phyloP scores from a whole-genome alignment of 2,113 vertebrate genomes.

The Meles meles region DNA sequence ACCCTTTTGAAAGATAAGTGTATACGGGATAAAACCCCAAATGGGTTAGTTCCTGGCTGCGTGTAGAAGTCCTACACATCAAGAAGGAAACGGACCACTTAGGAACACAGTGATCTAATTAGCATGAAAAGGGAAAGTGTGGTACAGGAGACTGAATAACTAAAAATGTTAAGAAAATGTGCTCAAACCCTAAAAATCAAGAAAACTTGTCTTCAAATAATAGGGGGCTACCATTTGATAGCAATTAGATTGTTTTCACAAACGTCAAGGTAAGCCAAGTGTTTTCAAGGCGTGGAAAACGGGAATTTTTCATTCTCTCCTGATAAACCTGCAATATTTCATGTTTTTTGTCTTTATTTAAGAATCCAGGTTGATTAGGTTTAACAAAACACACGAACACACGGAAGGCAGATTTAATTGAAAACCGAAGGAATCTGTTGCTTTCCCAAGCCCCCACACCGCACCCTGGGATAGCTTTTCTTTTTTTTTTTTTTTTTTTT shows the following conservation, averaged over 20 bases:
- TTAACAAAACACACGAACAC: background rate
- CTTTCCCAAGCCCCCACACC: no score
- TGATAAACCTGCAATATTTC: background rate
- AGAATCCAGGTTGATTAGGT: background rate
- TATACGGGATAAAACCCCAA: background rate
- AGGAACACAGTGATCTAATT: background rate
- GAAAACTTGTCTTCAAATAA: background rate
- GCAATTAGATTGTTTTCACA: background rate
- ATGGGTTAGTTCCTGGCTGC: background rate
- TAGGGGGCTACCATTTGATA: background rate
- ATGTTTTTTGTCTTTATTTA: background rate
- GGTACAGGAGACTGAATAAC: background rate
- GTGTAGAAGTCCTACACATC: background rate
- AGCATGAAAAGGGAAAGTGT: background rate
- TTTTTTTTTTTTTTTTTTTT: no score
- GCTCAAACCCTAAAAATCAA: background rate
- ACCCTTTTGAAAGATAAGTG: background rate
- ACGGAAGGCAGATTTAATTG: background rate
- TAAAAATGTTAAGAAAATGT: background rate
- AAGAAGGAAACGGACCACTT: background rate
- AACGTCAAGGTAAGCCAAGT: background rate
- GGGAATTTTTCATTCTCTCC: background rate
- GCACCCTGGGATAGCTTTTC: background rate
- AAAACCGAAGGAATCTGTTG: background rate
- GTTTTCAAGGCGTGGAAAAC: background rate